Evolutionary conservation across 2,797 vertebrate genomes (phyloP), one percentile per base, ranked within the genome.

Genomic region (Petrocephalus schoutedeni): DNA sequence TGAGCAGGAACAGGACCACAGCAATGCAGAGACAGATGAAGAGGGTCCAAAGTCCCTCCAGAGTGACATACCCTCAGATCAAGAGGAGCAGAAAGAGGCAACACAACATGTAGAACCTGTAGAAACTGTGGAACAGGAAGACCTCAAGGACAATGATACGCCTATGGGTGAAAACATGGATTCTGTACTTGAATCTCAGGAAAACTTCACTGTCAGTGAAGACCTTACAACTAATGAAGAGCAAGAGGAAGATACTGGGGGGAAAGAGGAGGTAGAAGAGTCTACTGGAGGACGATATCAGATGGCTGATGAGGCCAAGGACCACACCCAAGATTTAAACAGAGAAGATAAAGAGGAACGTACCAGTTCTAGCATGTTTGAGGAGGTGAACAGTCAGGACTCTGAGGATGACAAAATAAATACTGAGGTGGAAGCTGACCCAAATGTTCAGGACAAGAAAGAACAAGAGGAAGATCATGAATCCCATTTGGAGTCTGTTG

Each of bases 301-400:
- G 59, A 45, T 45, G 59, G 86, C 23, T 2, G 86, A 32, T 36
- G 61, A 88, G 0, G 87, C 91, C 82, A 57, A 87, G 32, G 71
- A 71, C 36, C 28, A 45, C 49, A 61, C 93, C 87, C 93, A 93
- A 1, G 93, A 95, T 89, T 94, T 89, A 94, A 94, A 93, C 36
- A 92, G 93, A 95, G 87, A 93, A 94, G 91, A 91, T 94, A 88
- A 91, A 92, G 91, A 92, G 92, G 89, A 92, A 95, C 89, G 93
- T 92, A 92, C 7, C 7, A 61, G 5, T 9, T 16, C 54, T 3
- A 19, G 1, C 3, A 9, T 3, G 53, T 41, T 53, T 0, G 59
- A 9, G 59, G 80, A 91, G 21, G 71, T 21, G n/a, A 77, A 41
- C 5, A 56, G 36, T 61, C 87, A 89, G 71, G 57, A 28, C 12